These are phyloP conservation scores for Volucella inanis DNA, from an alignment of 2,888 invertebrate species.

Conservation along the genomic window DNA sequence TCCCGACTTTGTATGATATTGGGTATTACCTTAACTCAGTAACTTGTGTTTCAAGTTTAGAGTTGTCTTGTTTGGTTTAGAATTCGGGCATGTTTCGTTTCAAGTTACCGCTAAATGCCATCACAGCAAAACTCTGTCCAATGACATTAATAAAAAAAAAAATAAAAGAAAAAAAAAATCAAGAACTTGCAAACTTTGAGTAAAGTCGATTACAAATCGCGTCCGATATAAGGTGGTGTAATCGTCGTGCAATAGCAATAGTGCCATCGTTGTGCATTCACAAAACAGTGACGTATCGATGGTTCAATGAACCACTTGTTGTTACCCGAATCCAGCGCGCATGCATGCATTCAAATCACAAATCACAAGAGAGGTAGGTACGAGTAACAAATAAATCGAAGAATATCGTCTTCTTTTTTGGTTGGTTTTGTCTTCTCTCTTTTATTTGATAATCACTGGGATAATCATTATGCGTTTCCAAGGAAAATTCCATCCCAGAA, in stretches of 20 bases:
- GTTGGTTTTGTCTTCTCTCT: no score
- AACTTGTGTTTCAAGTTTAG: conserved; percentile 37
- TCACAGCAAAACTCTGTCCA: conserved; percentile 57
- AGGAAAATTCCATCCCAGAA: conserved; percentile 69
- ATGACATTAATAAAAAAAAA: conserved; percentile 47
- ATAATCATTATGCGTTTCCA: conserved; percentile 69
- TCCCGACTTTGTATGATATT: neutral
- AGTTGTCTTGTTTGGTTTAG: conserved; percentile 41
- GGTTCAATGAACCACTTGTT: conserved; percentile 74
- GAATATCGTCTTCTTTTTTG: conserved; percentile 20
- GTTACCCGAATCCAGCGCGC: conserved; percentile 66
- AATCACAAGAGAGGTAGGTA: neutral
- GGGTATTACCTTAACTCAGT: neutral
- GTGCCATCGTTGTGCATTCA: conserved; percentile 66
- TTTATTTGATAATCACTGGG: conserved; percentile 72
- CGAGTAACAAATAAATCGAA: conserved; percentile 69
- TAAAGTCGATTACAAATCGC: conserved; percentile 59
- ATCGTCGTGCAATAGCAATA: conserved; percentile 49
- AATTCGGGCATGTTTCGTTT: conserved; percentile 60
- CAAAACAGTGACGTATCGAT: conserved; percentile 60
- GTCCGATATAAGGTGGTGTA: conserved; percentile 66
- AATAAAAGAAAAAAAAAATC: conserved; percentile 17
- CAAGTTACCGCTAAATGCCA: conserved; percentile 54
- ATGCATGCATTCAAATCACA: conserved; percentile 64
- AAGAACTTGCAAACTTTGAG: conserved; percentile 45